A percentile compares a stretch with the other conserved stretches of the same genome.
These are phyloP conservation scores for Chloropsis hardwickii DNA, from an alignment of 2,113 vertebrate species.

Conservation along the genomic window DNA sequence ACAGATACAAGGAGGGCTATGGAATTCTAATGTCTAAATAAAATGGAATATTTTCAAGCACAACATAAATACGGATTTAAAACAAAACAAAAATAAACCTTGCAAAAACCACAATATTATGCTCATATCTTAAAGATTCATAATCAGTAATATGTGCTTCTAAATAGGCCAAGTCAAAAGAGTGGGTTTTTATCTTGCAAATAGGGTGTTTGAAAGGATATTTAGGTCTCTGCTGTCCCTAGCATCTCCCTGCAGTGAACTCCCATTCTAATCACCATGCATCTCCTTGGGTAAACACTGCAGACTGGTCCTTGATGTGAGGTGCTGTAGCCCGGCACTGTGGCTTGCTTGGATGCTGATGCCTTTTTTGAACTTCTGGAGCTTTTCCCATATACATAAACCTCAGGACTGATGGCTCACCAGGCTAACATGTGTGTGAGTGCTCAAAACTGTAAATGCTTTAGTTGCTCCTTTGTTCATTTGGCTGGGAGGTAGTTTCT, in stretches of 20 bases:
- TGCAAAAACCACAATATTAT: rapidly evolving
- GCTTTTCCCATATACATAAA: neutral
- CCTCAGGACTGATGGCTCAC: neutral
- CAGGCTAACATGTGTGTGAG: neutral
- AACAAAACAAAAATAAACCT: neutral
- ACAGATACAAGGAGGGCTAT: neutral
- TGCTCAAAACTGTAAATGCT: neutral
- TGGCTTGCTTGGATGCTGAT: neutral
- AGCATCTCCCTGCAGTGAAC: neutral
- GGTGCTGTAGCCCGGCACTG: neutral
- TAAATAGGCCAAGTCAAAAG: neutral
- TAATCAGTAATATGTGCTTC: neutral
- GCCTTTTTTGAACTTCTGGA: neutral
- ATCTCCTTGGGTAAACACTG: neutral
- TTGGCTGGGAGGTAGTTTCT: neutral
- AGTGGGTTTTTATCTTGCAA: neutral
- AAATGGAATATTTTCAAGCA: neutral
- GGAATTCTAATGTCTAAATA: neutral
- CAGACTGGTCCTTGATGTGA: neutral
- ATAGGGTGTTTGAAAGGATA: neutral
- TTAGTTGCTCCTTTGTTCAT: neutral
- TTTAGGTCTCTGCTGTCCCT: neutral
- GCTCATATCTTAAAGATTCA: neutral
- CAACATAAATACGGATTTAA: neutral
- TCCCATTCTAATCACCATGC: neutral